These are phyloP conservation scores for Cardiocondyla obscurior DNA, from an alignment of 1,140 invertebrate species.

Conservation along the genomic window DNA sequence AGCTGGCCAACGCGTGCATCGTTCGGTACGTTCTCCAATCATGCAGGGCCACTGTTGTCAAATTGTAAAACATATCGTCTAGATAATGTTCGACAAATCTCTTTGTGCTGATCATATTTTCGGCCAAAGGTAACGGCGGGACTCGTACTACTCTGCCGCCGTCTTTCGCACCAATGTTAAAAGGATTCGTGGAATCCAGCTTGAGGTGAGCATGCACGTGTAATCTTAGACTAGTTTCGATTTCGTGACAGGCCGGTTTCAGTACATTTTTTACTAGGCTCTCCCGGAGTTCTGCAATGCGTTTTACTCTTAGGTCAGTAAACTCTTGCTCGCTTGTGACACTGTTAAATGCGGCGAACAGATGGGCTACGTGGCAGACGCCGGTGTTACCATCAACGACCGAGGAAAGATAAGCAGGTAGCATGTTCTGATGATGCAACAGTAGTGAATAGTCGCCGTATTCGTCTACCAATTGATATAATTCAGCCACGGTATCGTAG, in stretches of 20 bases:
- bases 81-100: conserved; percentile 94
- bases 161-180: conserved; percentile 84
- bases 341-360: conserved; percentile 79
- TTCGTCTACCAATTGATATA: conserved; percentile 74
- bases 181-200: conserved; percentile 91
- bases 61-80: conserved; percentile 97
- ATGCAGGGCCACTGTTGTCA: conserved; percentile 98
- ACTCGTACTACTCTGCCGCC: conserved; percentile 74
- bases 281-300: conserved; percentile 71
- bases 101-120: conserved; percentile 75
- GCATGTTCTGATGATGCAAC: conserved; percentile 80
- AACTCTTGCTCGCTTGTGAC: conserved; percentile 70
- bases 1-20: conserved; percentile 96
- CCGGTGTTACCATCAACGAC: conserved; percentile 74
- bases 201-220: conserved; percentile 96
- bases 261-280: conserved; percentile 85
- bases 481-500: conserved; percentile 79
- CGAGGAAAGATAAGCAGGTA: conserved; percentile 78
- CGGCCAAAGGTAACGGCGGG: conserved; percentile 71
- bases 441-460: conserved; percentile 79
- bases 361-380: conserved; percentile 76
- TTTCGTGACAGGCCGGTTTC: conserved; percentile 91
- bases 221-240: conserved; percentile 95
- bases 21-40: conserved; percentile 99
- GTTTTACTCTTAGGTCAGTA: conserved; percentile 66